Base-by-base conservation (phyloP, 2,797 vertebrate species). In the Ceryle rudis region DNA sequence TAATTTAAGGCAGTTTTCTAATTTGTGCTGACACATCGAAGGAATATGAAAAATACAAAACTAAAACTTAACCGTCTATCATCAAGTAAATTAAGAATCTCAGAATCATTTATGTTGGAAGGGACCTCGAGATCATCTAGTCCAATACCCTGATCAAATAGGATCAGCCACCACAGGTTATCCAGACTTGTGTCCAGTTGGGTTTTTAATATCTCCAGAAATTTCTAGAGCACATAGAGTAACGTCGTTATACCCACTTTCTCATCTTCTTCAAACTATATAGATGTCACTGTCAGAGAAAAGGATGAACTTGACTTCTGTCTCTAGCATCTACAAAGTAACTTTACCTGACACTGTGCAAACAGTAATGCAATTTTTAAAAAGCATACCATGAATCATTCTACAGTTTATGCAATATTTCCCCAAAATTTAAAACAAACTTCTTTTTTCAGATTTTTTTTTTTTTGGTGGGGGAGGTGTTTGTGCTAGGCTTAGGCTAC, bases 211-310 rank as follows among this genome's bases (percentile, higher is more conserved):
- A 69, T 10, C 25, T 33, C 33, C 33, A 42, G 35, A 81, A 74
- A 54, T 33, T 64, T 67, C 60, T 55, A 35, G 28, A 80, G 35
- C 5, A 75, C 5, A 55, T 1, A 77, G 4, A 5, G 7, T n/a
- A 58, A 28, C 6, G 16, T 1, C 21, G 5, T 31, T 67, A 10
- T 15, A 29, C 1, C 0, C 7, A 52, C 71, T 83, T 72, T 3
- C 14, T 51, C 31, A 22, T 70, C 93, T 90, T 55, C 44, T 66
- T 80, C 10, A 41, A 75, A 92, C 74, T 39, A 61, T 39, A 54
- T n/a, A 44, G 28, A 23, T 2, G 0, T 5, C 23, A 61, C 22
- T 57, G 11, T 2, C 22, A 70, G 86, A 84, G 39, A 64, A 28
- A 60, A 79, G 13, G 52, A 89, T 33, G 2, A 33, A 25, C 15